phyloP scores from a whole-genome alignment of 2,113 vertebrate genomes.

The Gorsachius goisagi region DNA sequence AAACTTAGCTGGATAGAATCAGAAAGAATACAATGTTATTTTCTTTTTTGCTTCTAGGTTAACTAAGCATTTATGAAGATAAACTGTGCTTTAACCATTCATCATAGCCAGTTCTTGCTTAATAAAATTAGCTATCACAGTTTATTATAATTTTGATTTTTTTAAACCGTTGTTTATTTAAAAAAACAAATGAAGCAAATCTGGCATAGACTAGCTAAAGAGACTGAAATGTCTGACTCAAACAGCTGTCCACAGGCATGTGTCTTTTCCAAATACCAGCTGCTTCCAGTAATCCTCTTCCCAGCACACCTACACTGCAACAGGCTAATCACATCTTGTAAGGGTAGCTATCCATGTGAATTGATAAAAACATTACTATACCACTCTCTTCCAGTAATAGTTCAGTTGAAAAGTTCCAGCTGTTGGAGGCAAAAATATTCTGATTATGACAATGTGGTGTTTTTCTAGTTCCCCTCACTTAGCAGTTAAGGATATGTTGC shows the following conservation, averaged over 20 bases:
- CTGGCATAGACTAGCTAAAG: background rate
- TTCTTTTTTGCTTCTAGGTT: background rate
- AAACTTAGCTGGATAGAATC: background rate
- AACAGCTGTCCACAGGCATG: background rate
- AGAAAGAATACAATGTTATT: background rate
- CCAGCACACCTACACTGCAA: background rate
- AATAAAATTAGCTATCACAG: background rate
- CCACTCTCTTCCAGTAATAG: background rate
- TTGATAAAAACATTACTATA: background rate
- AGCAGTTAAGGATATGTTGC: slow-evolving; percentile 3
- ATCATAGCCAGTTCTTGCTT: background rate
- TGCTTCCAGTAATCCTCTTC: background rate
- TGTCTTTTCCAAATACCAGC: background rate
- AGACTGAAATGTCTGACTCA: background rate
- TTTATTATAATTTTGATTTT: background rate
- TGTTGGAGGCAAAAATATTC: background rate
- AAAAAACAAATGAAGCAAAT: background rate
- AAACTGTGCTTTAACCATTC: background rate
- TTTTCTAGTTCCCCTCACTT: slow-evolving; percentile 21
- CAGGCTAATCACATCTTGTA: background rate
- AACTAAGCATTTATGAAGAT: background rate
- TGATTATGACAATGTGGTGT: slow-evolving; percentile 1
- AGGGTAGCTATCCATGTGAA: background rate
- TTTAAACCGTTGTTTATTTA: background rate
- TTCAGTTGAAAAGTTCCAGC: slow-evolving; percentile 16